Evolutionary conservation across 2,797 vertebrate genomes (phyloP).

Genomic region (Coluber constrictor): DNA sequence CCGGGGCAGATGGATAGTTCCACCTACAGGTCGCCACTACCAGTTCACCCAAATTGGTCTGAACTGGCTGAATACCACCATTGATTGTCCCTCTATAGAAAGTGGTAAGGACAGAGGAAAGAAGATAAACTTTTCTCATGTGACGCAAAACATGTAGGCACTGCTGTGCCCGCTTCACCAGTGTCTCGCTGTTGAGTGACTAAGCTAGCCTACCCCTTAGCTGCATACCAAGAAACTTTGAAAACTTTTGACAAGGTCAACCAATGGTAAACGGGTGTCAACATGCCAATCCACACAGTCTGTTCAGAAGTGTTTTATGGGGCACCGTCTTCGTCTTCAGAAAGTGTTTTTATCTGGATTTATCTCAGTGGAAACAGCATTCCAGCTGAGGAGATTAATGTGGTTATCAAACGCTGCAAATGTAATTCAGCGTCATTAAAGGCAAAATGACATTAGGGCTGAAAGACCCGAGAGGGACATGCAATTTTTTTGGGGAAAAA

Average conservation of each 20-base stretch:
- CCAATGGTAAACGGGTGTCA: background rate
- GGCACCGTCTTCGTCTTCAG: background rate
- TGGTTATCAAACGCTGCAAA: background rate
- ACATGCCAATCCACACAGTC: background rate
- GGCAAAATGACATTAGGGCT: conserved; percentile 31
- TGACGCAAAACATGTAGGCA: too few relatives aligned
- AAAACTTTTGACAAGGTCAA: background rate
- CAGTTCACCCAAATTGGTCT: too few relatives aligned
- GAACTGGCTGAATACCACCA: too few relatives aligned
- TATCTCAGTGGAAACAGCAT: conserved; percentile 31
- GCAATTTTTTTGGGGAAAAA: conserved; percentile 2
- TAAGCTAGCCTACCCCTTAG: too few relatives aligned
- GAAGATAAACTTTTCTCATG: too few relatives aligned
- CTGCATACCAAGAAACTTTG: too few relatives aligned
- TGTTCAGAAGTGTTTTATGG: background rate
- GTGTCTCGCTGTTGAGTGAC: too few relatives aligned
- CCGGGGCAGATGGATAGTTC: too few relatives aligned
- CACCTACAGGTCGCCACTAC: too few relatives aligned
- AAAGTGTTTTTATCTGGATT: background rate
- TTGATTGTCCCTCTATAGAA: too few relatives aligned
- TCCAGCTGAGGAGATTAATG: conserved; percentile 32
- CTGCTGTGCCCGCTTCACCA: too few relatives aligned
- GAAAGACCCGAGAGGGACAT: conserved; percentile 32
- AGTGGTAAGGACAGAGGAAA: too few relatives aligned
- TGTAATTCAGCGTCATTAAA: conserved; percentile 50